Conservation (phyloP, 2,888 invertebrate genomes). For the Leptinotarsa juncta region DNA sequence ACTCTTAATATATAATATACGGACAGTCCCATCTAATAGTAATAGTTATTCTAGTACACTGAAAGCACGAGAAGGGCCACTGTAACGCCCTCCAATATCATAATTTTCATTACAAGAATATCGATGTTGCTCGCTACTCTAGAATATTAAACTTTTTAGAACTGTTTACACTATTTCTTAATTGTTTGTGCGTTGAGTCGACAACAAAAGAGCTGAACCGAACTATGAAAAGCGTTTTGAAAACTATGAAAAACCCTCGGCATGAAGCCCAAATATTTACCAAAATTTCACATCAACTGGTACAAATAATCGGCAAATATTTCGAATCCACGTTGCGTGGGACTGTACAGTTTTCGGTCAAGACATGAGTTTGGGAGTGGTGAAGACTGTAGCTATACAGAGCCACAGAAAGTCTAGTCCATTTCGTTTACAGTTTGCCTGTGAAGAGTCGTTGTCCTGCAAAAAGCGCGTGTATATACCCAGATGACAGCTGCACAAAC, state of each 20-base stretch:
- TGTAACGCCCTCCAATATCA: slow-evolving; percentile 58
- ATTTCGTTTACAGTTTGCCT: too few relatives aligned
- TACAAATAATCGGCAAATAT: not conserved
- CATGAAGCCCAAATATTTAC: not conserved
- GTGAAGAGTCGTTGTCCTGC: too few relatives aligned
- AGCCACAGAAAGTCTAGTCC: not conserved
- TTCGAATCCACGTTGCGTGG: not conserved
- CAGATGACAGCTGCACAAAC: slow-evolving; percentile 56
- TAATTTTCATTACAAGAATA: slow-evolving; percentile 61
- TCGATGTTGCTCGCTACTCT: slow-evolving; percentile 64
- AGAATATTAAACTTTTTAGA: slow-evolving; percentile 59
- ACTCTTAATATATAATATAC: slow-evolving; percentile 64
- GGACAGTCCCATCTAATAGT: slow-evolving; percentile 67
- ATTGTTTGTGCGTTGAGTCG: slow-evolving; percentile 65
- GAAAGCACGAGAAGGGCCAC: slow-evolving; percentile 65
- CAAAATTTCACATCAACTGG: not conserved
- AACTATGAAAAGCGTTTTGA: slow-evolving; percentile 28
- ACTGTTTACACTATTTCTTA: slow-evolving; percentile 57
- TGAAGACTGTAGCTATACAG: not conserved
- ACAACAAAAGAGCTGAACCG: slow-evolving; percentile 49
- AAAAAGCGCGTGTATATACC: slow-evolving; percentile 37
- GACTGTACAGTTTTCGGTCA: not conserved
- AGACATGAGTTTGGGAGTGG: not conserved
- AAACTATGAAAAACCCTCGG: slow-evolving; percentile 9
- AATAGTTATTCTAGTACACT: slow-evolving; percentile 65